Percentiles rank a stretch among this genome's conserved stretches.
Conservation (phyloP, 2,797 vertebrate species). For the Prunella strophiata region DNA sequence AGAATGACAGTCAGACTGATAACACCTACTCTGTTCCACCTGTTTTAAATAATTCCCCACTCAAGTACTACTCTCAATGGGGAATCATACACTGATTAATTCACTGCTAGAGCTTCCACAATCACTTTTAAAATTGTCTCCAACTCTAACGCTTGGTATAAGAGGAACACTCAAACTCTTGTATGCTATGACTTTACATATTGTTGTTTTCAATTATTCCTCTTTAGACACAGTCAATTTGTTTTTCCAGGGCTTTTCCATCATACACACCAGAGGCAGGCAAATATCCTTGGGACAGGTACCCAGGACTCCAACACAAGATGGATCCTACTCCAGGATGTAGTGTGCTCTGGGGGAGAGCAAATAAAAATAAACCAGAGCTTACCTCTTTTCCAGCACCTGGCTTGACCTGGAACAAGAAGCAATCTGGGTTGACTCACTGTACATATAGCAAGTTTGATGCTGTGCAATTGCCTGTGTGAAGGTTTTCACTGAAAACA, state of each 20-base stretch:
- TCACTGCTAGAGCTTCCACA: not conserved
- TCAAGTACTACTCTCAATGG: not conserved
- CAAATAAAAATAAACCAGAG: not conserved
- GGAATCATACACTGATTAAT: slow-evolving; percentile 3
- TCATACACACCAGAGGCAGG: not conserved
- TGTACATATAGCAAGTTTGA: not conserved
- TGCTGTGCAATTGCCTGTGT: not conserved
- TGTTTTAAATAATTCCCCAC: slow-evolving; percentile 31
- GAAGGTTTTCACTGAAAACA: not conserved
- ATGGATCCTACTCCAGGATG: not conserved
- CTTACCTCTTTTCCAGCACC: not conserved
- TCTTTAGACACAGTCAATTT: not conserved
- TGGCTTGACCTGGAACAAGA: not conserved
- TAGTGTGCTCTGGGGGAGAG: not conserved
- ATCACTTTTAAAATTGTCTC: not conserved
- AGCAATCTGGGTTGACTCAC: not conserved
- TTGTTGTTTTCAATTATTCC: not conserved
- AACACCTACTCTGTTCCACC: slow-evolving; percentile 9
- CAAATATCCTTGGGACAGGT: not conserved
- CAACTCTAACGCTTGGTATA: not conserved
- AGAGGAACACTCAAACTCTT: not conserved
- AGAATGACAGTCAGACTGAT: slow-evolving; percentile 60
- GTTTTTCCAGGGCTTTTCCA: not conserved
- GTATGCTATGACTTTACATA: not conserved
- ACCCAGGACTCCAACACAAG: not conserved